A percentile compares a stretch with the other conserved stretches of the same genome.
phyloP scores from a whole-genome alignment of 2,888 invertebrate genomes.

The Nomada flava region DNA sequence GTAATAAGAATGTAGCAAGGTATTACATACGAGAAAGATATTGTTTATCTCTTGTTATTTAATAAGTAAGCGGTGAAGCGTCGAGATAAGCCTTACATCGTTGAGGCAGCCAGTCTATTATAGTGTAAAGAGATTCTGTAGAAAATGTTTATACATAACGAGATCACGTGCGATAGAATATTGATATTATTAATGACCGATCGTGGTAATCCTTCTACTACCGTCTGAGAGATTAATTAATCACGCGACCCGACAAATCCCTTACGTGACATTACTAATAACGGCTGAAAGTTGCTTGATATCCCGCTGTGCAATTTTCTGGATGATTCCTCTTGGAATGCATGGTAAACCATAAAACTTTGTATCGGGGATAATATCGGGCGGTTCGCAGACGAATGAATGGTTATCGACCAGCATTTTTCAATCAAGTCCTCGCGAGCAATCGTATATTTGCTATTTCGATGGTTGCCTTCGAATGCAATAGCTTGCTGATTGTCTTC shows the following conservation, averaged over 20 bases:
- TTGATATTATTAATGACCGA: constrained; percentile 51
- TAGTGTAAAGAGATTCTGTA: not conserved
- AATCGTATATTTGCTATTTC: constrained; percentile 42
- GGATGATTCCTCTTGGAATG: constrained; percentile 68
- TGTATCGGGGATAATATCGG: constrained; percentile 50
- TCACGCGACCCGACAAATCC: constrained; percentile 51
- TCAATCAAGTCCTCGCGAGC: constrained; percentile 37
- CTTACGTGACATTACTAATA: constrained; percentile 35
- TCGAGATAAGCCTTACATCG: not conserved
- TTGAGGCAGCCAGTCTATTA: not conserved
- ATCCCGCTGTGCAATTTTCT: constrained; percentile 66
- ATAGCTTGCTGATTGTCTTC: constrained; percentile 9
- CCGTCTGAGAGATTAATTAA: constrained; percentile 53
- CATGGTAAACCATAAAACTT: constrained; percentile 57
- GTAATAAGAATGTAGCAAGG: not conserved
- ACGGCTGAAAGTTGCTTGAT: constrained; percentile 54
- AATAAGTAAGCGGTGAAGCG: not conserved
- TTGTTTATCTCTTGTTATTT: not conserved
- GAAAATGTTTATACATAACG: not conserved
- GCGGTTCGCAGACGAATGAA: constrained; percentile 24
- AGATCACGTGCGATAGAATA: constrained; percentile 12
- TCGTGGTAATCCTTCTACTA: constrained; percentile 50
- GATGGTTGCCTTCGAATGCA: not conserved
- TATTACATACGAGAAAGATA: not conserved
- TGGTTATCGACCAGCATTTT: constrained; percentile 41